These are phyloP conservation scores for Melieria crassipennis DNA, from an alignment of 2,888 invertebrate genomes.

Conservation along the genomic window DNA sequence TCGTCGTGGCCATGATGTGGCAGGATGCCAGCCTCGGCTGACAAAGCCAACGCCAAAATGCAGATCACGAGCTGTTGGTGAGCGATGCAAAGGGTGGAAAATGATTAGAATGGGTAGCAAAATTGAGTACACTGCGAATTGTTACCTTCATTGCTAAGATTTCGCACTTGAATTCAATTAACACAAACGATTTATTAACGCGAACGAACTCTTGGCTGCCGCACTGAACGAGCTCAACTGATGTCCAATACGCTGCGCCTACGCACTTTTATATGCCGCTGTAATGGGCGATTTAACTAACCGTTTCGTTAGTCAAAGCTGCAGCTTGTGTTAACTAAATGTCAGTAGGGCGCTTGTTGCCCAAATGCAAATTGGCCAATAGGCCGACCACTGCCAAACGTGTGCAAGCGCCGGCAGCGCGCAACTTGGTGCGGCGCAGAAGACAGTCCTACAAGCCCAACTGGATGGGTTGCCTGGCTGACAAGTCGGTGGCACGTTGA, in stretches of 20 bases:
- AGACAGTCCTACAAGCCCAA: no score
- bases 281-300: not conserved
- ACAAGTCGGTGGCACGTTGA: not conserved
- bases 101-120: no score
- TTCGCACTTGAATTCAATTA: conserved; percentile 57
- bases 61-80: conserved; percentile 54
- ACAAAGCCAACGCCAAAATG: conserved; percentile 56
- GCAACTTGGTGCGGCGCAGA: no score
- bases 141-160: conserved; percentile 63
- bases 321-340: not conserved
- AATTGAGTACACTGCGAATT: not conserved
- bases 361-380: no score
- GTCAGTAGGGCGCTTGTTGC: no score
- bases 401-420: no score
- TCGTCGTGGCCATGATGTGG: conserved; percentile 58
- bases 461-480: not conserved
- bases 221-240: conserved; percentile 55
- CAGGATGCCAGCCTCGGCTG: conserved; percentile 57
- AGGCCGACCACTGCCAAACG: no score
- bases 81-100: no score
- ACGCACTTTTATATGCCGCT: conserved; percentile 56
- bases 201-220: conserved; percentile 52
- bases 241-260: conserved; percentile 46
- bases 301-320: not conserved
- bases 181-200: conserved; percentile 52